These are phyloP conservation scores for Agelas oroides DNA, from an alignment of 37 sponge, comb jelly and placozoan species.

Conservation along the genomic window DNA sequence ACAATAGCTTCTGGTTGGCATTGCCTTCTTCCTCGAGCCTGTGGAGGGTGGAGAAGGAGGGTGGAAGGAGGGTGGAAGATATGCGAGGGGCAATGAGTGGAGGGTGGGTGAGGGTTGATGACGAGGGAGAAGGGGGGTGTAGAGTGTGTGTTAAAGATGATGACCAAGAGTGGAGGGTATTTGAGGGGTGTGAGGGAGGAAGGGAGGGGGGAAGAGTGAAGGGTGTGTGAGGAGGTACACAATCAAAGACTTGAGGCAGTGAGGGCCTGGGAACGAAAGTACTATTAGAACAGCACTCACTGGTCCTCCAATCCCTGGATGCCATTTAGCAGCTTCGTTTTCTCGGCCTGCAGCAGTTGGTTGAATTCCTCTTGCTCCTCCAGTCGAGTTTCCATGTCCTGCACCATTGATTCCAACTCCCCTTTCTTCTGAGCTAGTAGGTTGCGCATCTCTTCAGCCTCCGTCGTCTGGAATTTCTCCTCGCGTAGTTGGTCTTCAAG, in stretches of 20 bases:
- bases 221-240: not conserved
- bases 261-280: too few species aligned
- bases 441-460: conserved; percentile 94
- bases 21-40: conserved; percentile 89
- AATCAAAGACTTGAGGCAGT: not conserved
- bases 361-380: conserved; percentile 91
- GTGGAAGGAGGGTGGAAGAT: not conserved
- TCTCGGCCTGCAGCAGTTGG: conserved; percentile 76
- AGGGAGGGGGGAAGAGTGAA: not conserved
- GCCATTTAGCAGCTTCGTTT: conserved; percentile 66
- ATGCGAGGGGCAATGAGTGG: not conserved
- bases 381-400: conserved; percentile 76
- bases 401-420: conserved; percentile 89
- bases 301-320: conserved; percentile 85
- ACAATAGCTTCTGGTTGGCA: conserved; percentile 70
- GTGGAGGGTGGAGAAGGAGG: not conserved
- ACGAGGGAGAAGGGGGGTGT: not conserved
- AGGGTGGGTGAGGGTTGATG: not conserved
- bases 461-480: conserved; percentile 91
- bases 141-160: not conserved
- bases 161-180: not conserved
- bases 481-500: conserved; percentile 90
- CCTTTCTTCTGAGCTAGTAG: conserved; percentile 84
- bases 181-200: not conserved
- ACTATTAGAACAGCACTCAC: conserved; percentile 76